Conservation (phyloP, 2,113 vertebrate species). For the human (Homo sapiens) region GRCh38 chr13:68228501-68229000, state of each 20-base stretch:
- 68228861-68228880: slow-evolving; percentile 74
- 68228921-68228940: slow-evolving; percentile 69
- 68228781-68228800: slow-evolving; percentile 62
- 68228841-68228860: slow-evolving; percentile 56
- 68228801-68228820: slow-evolving; percentile 64
- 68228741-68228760: not conserved
- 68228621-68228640: slow-evolving; percentile 50
- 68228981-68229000: slow-evolving; percentile 42
- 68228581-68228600: slow-evolving; percentile 1
- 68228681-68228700: slow-evolving; percentile 20
- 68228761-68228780: slow-evolving; percentile 52
- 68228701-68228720: not conserved
- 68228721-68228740: no score
- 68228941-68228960: slow-evolving; percentile 45
- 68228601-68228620: not conserved
- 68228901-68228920: slow-evolving; percentile 78
- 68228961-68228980: slow-evolving; percentile 59
- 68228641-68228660: slow-evolving; percentile 31
- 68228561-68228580: slow-evolving; percentile 37
- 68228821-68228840: slow-evolving; percentile 58
- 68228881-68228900: slow-evolving; percentile 79
- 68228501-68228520: not conserved
- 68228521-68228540: slow-evolving; percentile 56
- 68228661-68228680: slow-evolving; percentile 60
- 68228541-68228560: slow-evolving; percentile 27